A percentile compares a stretch with the other conserved stretches of the same genome.
Evolutionary conservation across 92 coral and sea anemone genomes (phyloP).

Genomic region (Parazoanthus swiftii): DNA sequence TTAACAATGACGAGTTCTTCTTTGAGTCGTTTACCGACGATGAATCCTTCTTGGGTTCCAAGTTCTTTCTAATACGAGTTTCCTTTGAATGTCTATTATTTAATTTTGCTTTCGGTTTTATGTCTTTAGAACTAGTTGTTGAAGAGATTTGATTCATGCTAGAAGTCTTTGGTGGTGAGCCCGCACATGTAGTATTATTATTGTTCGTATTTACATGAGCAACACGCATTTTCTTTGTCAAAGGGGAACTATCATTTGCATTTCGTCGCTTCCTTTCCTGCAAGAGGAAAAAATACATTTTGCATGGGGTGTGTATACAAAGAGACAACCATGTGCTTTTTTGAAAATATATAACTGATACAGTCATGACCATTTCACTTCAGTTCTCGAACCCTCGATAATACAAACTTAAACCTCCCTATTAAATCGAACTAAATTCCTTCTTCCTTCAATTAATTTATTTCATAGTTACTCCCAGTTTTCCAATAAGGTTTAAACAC

Average conservation of each 20-base stretch:
- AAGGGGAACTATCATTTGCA: constrained; percentile 51
- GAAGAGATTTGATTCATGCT: constrained; percentile 19
- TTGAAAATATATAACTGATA: too few relatives aligned
- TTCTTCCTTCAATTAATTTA: too few relatives aligned
- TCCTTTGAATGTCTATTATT: constrained; percentile 35
- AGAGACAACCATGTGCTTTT: too few relatives aligned
- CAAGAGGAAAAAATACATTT: background rate
- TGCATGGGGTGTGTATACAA: background rate
- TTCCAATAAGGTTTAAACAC: too few relatives aligned
- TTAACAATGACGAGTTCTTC: constrained; percentile 14
- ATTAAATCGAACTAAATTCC: too few relatives aligned
- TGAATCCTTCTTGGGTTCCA: constrained; percentile 37
- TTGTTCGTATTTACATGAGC: constrained; percentile 72
- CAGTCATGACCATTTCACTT: background rate
- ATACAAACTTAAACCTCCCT: too few relatives aligned
- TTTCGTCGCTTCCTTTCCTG: constrained; percentile 43
- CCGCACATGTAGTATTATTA: constrained; percentile 45
- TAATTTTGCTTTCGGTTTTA: background rate
- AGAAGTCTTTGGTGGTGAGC: constrained; percentile 20
- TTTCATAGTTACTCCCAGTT: too few relatives aligned
- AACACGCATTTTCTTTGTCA: constrained; percentile 79
- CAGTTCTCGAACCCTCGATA: background rate
- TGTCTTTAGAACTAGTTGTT: constrained; percentile 11
- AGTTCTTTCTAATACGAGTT: constrained; percentile 14
- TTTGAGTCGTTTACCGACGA: background rate